Base-by-base conservation (phyloP, 37 sponge, comb jelly and placozoan genomes). In the Aplysina aerophoba region DNA sequence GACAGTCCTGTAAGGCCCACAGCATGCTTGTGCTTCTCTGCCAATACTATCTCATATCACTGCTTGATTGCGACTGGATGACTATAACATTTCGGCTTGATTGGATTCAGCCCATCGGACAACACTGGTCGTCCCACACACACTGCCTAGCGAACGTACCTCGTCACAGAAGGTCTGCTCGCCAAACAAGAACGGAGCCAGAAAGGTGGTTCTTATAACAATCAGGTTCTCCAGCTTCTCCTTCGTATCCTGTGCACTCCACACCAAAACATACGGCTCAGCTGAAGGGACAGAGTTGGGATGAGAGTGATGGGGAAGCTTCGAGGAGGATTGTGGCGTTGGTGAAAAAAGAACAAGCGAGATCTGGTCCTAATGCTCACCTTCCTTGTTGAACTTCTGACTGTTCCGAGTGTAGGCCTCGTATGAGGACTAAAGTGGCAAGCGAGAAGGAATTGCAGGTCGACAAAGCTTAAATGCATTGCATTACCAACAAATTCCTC, bases 131-230 rank as follows among this genome's bases (percentile, higher is more conserved):
- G 12, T 6, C 71, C 13, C 71, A 69, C 33, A 69, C 71, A 69
- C 71, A 28, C 71, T 30, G 35, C 0, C 31, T 11, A 33, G 2
- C 71, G 28, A 33, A n/a, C 79, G 17, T 35, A 89, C 89, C 72
- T 79, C 55, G 0, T 67, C 66, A 84, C 85, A 85, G 54, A 84
- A 63, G 0, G 80, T 59, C 15, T 41, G 24, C 63, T 35, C 55
- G 0, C 81, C 85, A 68, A 81, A 89, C 24, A 89, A 81, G 41
- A 89, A 89, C 24, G 89, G 89, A 1, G 73, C 81, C 40, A 89
- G 65, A 0, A 80, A 36, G 37, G 54, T 40, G 21, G 38, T 40
- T 38, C 78, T 38, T 14, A 75, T 75, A 1, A 75, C 78, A 2
- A 53, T 53, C 16, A 75, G 53, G 54, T 75, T 75, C 53, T 75